These are phyloP conservation scores for Xestobium rufovillosum DNA, from an alignment of 2,888 invertebrate species.

Conservation along the genomic window DNA sequence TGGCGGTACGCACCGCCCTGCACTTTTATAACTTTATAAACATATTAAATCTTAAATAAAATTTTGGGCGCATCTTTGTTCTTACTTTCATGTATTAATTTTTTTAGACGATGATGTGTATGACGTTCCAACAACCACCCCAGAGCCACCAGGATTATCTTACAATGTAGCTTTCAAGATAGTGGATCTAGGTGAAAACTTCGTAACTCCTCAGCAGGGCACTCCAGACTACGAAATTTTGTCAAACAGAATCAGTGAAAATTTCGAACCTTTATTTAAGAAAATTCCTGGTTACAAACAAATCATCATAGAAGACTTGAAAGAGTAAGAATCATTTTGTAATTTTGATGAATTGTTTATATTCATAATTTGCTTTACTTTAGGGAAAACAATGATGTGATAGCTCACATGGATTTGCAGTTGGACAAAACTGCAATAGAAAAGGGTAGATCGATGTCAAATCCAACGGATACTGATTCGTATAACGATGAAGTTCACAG, in stretches of 20 bases:
- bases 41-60: too few relatives aligned
- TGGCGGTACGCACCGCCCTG: too few relatives aligned
- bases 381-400: conserved; percentile 57
- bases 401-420: conserved; percentile 68
- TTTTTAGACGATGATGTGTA: conserved; percentile 50
- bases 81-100: too few relatives aligned
- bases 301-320: conserved; percentile 61
- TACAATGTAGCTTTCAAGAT: conserved; percentile 69
- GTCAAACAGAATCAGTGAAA: conserved; percentile 56
- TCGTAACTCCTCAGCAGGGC: conserved; percentile 64
- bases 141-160: conserved; percentile 57
- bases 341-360: neutral
- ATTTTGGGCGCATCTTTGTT: too few relatives aligned
- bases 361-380: conserved; percentile 17
- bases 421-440: conserved; percentile 64
- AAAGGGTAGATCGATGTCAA: conserved; percentile 47
- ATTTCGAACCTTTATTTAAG: conserved; percentile 54
- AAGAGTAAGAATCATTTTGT: conserved; percentile 48
- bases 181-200: conserved; percentile 69
- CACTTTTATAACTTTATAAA: too few relatives aligned
- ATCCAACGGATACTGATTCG: conserved; percentile 25
- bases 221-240: conserved; percentile 65
- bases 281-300: conserved; percentile 66
- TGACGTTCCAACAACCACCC: conserved; percentile 51
- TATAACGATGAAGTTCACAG: conserved; percentile 44